Evolutionary conservation across 2,888 invertebrate genomes (phyloP).

Genomic region (Pristionchus arcanus): DNA sequence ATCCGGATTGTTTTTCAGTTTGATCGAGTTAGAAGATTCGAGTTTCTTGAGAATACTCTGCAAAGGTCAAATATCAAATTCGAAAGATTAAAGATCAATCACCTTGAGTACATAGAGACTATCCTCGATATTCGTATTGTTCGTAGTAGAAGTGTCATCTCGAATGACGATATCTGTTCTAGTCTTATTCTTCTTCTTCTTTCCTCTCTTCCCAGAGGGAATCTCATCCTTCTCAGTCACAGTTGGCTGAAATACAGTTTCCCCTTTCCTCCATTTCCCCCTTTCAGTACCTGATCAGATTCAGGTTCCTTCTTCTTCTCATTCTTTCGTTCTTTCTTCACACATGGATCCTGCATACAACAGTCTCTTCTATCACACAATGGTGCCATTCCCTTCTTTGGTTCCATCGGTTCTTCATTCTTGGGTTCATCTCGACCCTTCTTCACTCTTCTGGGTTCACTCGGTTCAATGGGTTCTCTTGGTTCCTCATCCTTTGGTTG

Average conservation of each 20-base stretch:
- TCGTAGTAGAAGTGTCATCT: background rate
- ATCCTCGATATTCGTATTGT: constrained; percentile 24
- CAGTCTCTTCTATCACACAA: constrained; percentile 25
- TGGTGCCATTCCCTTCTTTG: background rate
- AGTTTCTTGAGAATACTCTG: constrained; percentile 26
- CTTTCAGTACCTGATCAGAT: background rate
- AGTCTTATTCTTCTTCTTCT: background rate
- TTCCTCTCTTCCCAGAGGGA: background rate
- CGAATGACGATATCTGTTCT: background rate
- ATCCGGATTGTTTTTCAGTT: constrained; percentile 16
- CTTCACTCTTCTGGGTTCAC: background rate
- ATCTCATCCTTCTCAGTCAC: background rate
- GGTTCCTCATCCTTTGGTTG: constrained; percentile 23
- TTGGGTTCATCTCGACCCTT: background rate
- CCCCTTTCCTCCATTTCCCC: background rate
- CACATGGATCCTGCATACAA: constrained; percentile 42
- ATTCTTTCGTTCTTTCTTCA: constrained; percentile 5
- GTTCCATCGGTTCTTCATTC: constrained; percentile 9
- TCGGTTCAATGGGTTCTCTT: background rate
- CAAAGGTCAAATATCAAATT: constrained; percentile 1
- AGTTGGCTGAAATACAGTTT: background rate
- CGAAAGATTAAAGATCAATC: constrained; percentile 15
- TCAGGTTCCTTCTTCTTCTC: background rate
- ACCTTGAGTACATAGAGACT: constrained; percentile 39
- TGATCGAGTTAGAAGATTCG: background rate